phyloP scores from a whole-genome alignment of 1,140 invertebrate species.

The Bactericera cockerelli region DNA sequence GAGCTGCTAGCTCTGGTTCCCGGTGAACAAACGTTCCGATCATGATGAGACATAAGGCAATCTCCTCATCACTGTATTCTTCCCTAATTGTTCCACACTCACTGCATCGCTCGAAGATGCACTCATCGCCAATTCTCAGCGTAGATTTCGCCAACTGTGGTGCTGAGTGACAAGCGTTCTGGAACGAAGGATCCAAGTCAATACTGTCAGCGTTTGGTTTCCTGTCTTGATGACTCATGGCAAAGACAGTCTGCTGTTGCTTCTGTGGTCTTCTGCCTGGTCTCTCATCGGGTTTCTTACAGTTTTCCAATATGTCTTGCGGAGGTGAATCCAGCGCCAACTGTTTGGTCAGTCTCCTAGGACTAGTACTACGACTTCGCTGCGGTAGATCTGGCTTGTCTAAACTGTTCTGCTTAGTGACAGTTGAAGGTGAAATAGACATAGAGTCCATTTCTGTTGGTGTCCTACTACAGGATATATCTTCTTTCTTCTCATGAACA shows the following conservation, averaged over 20 bases:
- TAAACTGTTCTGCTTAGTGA: conserved; percentile 23
- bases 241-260: neutral
- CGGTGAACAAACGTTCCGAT: conserved; percentile 91
- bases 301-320: conserved; percentile 15
- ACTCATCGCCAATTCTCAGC: conserved; percentile 52
- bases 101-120: conserved; percentile 50
- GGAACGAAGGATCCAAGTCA: conserved; percentile 26
- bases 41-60: conserved; percentile 85
- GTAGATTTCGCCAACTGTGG: conserved; percentile 42
- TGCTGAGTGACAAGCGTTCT: conserved; percentile 33
- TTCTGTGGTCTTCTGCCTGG: neutral
- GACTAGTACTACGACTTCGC: conserved; percentile 35
- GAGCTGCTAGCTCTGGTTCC: conserved; percentile 83
- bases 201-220: neutral
- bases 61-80: conserved; percentile 92
- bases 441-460: conserved; percentile 22
- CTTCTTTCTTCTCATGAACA: conserved; percentile 24
- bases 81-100: conserved; percentile 73
- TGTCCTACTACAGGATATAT: conserved; percentile 12
- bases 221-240: neutral
- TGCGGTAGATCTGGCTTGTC: conserved; percentile 19
- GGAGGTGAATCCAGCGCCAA: conserved; percentile 47
- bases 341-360: conserved; percentile 47
- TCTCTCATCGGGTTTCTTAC: conserved; percentile 14
- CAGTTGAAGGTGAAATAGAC: conserved; percentile 18